Percentiles rank a stretch among this genome's conserved stretches.
Evolutionary conservation across 2,888 invertebrate species (phyloP).

Genomic region (Griposia aprilina): DNA sequence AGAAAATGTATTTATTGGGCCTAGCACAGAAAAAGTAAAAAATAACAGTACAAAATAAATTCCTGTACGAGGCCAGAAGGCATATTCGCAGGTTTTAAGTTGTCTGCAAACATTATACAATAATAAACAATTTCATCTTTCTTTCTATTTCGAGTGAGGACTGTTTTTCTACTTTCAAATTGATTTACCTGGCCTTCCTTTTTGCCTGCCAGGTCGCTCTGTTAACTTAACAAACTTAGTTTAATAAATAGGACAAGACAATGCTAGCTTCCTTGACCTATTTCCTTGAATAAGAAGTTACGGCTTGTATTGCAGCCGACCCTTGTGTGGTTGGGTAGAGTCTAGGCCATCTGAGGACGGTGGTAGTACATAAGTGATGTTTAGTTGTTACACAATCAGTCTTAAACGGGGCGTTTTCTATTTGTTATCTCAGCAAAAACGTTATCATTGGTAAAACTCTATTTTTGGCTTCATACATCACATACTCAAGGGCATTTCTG

Average conservation of each 20-base stretch:
- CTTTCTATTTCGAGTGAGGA: neutral
- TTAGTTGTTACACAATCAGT: too few species aligned
- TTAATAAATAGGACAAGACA: constrained; percentile 41
- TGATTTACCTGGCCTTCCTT: neutral
- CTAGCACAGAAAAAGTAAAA: neutral
- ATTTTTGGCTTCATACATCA: neutral
- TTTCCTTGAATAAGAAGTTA: constrained; percentile 27
- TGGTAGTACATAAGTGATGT: neutral
- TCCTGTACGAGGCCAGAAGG: neutral
- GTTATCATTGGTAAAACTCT: neutral
- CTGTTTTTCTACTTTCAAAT: constrained; percentile 27
- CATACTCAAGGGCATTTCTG: neutral
- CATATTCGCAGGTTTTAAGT: neutral
- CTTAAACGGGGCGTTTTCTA: neutral
- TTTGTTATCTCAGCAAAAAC: neutral
- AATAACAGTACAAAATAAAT: neutral
- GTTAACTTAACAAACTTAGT: constrained; percentile 6
- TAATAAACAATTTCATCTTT: neutral
- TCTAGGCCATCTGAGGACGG: neutral
- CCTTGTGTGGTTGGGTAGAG: neutral
- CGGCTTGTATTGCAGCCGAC: neutral
- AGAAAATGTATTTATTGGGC: neutral
- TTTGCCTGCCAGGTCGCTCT: neutral
- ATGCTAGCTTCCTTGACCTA: constrained; percentile 47
- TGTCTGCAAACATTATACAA: neutral